These are phyloP conservation scores for Chiloscyllium plagiosum DNA, from an alignment of 2,113 vertebrate species.

Conservation along the genomic window DNA sequence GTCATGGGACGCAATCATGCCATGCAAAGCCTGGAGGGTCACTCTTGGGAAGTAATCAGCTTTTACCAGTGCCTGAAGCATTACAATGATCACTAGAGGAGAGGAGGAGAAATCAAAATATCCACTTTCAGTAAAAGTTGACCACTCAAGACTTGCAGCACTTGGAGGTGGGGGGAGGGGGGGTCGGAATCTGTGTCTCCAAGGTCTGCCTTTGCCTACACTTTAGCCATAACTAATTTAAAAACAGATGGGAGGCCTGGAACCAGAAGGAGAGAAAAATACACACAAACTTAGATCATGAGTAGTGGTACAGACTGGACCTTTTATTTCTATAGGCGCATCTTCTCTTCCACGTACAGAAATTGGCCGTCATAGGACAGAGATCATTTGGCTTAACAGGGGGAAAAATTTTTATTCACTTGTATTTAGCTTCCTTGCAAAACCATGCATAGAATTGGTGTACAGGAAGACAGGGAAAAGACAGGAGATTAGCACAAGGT, in stretches of 20 bases:
- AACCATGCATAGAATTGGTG: not conserved
- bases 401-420: not conserved
- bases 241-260: not conserved
- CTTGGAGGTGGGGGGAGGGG: too few relatives aligned
- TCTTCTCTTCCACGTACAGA: not conserved
- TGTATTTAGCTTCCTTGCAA: not conserved
- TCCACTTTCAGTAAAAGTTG: not conserved
- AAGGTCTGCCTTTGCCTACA: not conserved
- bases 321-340: not conserved
- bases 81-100: too few relatives aligned
- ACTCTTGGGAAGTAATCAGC: not conserved
- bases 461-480: too few relatives aligned
- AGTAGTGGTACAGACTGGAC: not conserved
- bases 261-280: not conserved
- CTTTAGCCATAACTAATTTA: not conserved
- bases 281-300: not conserved
- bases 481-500: too few relatives aligned
- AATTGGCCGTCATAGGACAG: not conserved
- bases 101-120: not conserved
- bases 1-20: not conserved
- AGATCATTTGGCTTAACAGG: not conserved
- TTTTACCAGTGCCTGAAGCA: not conserved
- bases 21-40: not conserved
- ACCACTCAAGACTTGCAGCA: not conserved
- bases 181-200: too few relatives aligned